Conservation (phyloP, 2,797 vertebrate genomes). For the Varecia variegata region DNA sequence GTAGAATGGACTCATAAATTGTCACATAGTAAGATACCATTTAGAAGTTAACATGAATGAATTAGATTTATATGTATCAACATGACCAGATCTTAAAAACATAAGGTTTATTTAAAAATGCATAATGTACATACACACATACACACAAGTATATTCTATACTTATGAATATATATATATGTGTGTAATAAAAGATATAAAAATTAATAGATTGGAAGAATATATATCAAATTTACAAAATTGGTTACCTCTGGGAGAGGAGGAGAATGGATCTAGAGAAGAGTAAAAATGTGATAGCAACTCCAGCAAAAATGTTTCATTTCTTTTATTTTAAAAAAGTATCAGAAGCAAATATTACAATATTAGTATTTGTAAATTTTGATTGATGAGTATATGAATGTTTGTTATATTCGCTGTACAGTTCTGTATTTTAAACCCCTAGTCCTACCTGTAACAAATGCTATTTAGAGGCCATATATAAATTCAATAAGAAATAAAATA, state of each 20-base stretch:
- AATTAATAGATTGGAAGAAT: background rate
- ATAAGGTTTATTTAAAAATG: background rate
- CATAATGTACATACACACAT: background rate
- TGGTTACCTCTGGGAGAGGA: background rate
- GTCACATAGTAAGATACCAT: background rate
- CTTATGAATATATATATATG: background rate
- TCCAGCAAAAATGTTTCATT: background rate
- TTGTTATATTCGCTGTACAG: background rate
- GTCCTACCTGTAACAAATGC: background rate
- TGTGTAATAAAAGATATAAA: background rate
- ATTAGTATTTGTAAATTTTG: constrained; percentile 11
- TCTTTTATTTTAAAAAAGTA: background rate
- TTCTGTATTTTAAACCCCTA: background rate
- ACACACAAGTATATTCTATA: background rate
- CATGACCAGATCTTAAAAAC: background rate
- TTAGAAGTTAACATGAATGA: constrained; percentile 19
- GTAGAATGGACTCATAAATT: background rate
- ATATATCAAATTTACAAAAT: background rate
- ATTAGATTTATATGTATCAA: background rate
- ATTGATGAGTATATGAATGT: background rate
- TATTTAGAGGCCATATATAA: background rate
- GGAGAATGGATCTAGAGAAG: background rate
- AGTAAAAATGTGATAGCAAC: background rate
- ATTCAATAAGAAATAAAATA: background rate
- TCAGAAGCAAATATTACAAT: background rate